Evolutionary conservation across 1,140 invertebrate genomes (phyloP).

Genomic region (Asobara japonica): DNA sequence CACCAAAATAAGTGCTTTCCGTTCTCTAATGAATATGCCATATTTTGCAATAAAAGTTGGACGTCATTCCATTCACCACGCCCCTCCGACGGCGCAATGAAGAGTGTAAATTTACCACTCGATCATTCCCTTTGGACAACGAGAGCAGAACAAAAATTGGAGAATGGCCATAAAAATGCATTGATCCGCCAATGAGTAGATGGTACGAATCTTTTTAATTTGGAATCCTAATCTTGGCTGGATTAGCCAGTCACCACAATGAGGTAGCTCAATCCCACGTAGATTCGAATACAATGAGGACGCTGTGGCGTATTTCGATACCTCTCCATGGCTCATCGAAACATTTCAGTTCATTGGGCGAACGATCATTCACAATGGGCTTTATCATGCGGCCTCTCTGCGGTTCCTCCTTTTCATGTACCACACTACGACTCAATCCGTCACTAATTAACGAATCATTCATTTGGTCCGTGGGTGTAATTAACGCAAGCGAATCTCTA

Average conservation of each 20-base stretch:
- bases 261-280: not conserved
- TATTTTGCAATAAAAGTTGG: too few species aligned
- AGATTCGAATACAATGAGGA: not conserved
- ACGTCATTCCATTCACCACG: too few species aligned
- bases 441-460: conserved; percentile 65
- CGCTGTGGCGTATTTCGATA: not conserved
- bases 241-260: not conserved
- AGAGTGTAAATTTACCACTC: too few species aligned
- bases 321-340: not conserved
- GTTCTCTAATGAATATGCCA: too few species aligned
- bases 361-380: conserved; percentile 57
- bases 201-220: too few species aligned
- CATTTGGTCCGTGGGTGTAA: conserved; percentile 55
- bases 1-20: too few species aligned
- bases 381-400: conserved; percentile 53
- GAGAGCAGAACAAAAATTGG: too few species aligned
- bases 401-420: conserved; percentile 25
- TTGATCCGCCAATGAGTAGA: too few species aligned
- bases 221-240: too few species aligned
- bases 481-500: conserved; percentile 57
- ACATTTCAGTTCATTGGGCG: conserved; percentile 26
- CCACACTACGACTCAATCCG: not conserved
- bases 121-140: too few species aligned
- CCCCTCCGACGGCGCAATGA: too few species aligned
- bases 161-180: too few species aligned